Percentiles rank a stretch among this genome's conserved stretches.
Evolutionary conservation across 2,888 invertebrate genomes (phyloP).

Genomic region (Listrodromus nycthemerus): DNA sequence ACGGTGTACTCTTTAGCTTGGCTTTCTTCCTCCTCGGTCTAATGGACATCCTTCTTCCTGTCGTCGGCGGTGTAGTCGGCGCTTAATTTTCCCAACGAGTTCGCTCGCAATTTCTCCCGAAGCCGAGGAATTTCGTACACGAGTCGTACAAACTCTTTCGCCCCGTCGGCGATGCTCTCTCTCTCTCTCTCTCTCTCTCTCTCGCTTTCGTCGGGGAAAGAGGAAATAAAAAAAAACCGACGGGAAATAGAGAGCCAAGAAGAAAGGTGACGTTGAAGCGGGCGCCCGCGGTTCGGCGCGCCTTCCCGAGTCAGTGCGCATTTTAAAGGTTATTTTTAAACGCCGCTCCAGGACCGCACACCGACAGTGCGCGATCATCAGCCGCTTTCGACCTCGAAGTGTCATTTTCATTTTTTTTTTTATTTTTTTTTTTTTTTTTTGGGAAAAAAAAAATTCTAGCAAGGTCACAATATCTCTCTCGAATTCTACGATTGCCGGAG

Average conservation of each 20-base stretch:
- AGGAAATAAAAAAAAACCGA: background rate
- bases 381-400: slow-evolving; percentile 42
- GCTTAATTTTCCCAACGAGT: slow-evolving; percentile 28
- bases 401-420: slow-evolving; percentile 32
- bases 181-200: background rate
- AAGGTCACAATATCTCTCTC: slow-evolving; percentile 8
- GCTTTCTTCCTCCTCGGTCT: slow-evolving; percentile 5
- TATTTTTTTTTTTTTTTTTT: slow-evolving; percentile 18
- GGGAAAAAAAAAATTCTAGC: slow-evolving; percentile 10
- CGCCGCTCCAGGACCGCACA: background rate
- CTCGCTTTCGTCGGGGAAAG: background rate
- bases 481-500: background rate
- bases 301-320: slow-evolving; percentile 13
- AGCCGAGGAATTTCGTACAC: slow-evolving; percentile 15
- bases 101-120: slow-evolving; percentile 21
- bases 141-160: slow-evolving; percentile 18
- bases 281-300: slow-evolving; percentile 30
- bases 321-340: slow-evolving; percentile 55
- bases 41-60: slow-evolving; percentile 18
- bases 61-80: slow-evolving; percentile 10
- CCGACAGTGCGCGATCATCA: slow-evolving; percentile 31
- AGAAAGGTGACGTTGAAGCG: slow-evolving; percentile 18
- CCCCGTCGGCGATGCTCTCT: too few relatives aligned
- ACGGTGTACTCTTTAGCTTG: background rate
- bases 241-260: slow-evolving; percentile 8